Evolutionary conservation across 2,797 vertebrate species (phyloP).

Genomic region (Stomatorhinus walkeri): DNA sequence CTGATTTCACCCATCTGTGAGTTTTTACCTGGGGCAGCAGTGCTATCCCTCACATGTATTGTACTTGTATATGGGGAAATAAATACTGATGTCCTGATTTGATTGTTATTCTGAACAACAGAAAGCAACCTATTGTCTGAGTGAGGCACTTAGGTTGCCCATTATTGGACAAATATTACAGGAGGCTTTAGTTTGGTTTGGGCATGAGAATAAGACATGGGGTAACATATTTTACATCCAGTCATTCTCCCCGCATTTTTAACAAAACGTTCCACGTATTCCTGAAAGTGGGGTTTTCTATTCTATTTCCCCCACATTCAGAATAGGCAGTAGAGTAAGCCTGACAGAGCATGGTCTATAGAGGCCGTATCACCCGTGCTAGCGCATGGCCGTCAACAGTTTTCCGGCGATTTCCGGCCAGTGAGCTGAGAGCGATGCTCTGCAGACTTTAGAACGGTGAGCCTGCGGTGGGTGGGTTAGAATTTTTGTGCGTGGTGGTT

Average conservation of each 20-base stretch:
- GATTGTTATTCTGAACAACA: background rate
- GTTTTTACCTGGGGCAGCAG: background rate
- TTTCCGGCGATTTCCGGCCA: background rate
- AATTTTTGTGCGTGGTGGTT: slow-evolving; percentile 14
- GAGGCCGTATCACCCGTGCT: background rate
- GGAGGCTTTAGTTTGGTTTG: background rate
- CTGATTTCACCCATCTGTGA: background rate
- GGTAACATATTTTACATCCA: background rate
- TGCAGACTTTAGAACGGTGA: background rate
- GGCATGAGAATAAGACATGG: background rate
- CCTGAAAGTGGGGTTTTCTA: background rate
- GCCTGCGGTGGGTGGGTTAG: slow-evolving; percentile 5
- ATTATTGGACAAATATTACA: background rate
- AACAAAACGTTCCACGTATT: background rate
- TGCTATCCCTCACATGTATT: background rate
- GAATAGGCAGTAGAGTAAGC: background rate
- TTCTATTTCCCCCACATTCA: background rate
- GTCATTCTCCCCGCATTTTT: background rate
- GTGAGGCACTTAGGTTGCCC: background rate
- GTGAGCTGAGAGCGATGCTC: background rate
- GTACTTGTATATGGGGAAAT: background rate
- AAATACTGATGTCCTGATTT: background rate
- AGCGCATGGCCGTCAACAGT: background rate
- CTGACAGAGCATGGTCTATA: background rate
- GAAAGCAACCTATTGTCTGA: background rate